Evolutionary conservation across 1,140 invertebrate genomes (phyloP), one percentile per base, ranked within the genome.

Genomic region (Stegodyphus mimosarum): DNA sequence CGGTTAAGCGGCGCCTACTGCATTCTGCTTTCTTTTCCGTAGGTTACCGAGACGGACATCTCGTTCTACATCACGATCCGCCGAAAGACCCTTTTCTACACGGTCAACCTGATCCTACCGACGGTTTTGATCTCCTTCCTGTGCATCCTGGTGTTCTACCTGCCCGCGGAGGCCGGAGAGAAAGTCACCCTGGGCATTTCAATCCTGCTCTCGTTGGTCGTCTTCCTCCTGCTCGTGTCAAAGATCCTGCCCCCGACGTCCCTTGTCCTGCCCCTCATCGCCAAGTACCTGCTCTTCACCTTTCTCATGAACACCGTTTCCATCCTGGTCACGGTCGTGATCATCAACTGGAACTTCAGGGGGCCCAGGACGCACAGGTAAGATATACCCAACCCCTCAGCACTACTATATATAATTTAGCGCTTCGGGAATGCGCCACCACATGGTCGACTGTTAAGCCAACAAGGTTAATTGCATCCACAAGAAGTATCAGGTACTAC

Each of bases 161-260:
- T 99, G 70, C 99, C 99, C 60, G 98, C 98, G 0, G 98, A 99
- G 91, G 98, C 97, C 6, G 98, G 98, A 6, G 98, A 99, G 90
- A 99, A 99, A 90, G 97, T 99, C 13, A 86, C 88, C 10, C 52
- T 89, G 51, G 78, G 86, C 17, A 87, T 89, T 87, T 99, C 97
- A 87, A 99, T 99, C 90, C 93, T 99, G 78, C 95, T 99, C 48
- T 99, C 98, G 86, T 92, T 99, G 88, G 99, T 98, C 13, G 99
- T 99, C 94, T 99, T 99, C 92, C 99, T 99, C 92, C 92, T 99
- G 86, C 94, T 99, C 7, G 96, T 99, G 88, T 98, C 96, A 0
- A 96, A 98, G 92, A 98, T 99, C 88, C 99, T 99, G 91, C 99
- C 99, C 0, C 98, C 98, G 0, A 99, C 98, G 0, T 99, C 98